Base-by-base conservation (phyloP, 2,797 vertebrate genomes). In the Hozukius guyotensis region DNA sequence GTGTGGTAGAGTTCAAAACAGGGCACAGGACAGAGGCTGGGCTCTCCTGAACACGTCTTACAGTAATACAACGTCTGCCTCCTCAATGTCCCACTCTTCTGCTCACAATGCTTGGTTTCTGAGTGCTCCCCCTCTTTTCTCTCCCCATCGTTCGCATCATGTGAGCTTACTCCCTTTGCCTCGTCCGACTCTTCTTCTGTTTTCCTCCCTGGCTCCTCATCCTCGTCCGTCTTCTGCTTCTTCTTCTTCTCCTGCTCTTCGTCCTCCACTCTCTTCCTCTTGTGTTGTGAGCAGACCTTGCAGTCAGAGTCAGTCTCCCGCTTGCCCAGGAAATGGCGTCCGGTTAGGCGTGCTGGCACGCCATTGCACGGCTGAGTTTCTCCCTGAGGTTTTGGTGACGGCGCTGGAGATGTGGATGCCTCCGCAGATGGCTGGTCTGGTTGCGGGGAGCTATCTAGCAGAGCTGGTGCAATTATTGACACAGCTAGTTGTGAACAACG, bases 1-100 rank as follows among this genome's bases (percentile, higher is more conserved):
- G 94, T 95, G 90, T 95, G 94, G 82, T 92, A 95, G 53, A 94
- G 88, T 85, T 95, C 94, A 65, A 95, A 95, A 62, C 94, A 95
- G 20, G 93, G 94, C 9, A 91, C 94, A 25, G 94, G 89, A 76
- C 94, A 95, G 72, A 95, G 93, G 78, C 82, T 87, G 77, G 94
- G 94, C 79, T 93, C 88, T 56, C 89, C 93, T 31, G 84, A 79
- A 84, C 94, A 95, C 0, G 90, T 92, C 80, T 93, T 94, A 87
- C 94, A 95, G 88, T 89, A 94, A 91, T 80, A 94, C 0, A 38
- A 31, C 0, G 92, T 93, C 78, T 53, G 75, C 11, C 34, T 79
- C 61, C 72, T 57, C 14, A 5, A 11, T 12, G n/a, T 36, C 10
- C 7, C 59, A 2, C 57, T 53, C 34, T 10, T 56, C 60, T 67